Evolutionary conservation across 2,113 vertebrate genomes (phyloP).

Genomic region (Anguilla rostrata): DNA sequence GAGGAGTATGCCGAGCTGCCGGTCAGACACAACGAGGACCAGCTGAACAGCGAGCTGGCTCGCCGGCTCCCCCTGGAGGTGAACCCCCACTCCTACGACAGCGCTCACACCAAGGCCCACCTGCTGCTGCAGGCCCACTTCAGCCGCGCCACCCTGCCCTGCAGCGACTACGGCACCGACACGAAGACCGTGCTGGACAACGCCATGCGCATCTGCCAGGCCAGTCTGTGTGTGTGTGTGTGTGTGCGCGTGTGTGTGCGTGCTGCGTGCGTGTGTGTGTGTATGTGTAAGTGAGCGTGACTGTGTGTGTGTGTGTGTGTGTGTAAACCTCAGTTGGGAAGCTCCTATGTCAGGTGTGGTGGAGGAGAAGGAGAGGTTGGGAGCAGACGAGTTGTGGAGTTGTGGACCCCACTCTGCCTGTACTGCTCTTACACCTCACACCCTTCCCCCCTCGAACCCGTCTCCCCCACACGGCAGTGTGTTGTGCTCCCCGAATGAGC

Average conservation of each 20-base stretch:
- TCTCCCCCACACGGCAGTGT: neutral
- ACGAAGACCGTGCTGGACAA: constrained; percentile 97
- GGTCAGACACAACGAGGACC: constrained; percentile 97
- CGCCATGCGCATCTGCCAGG: constrained; percentile 93
- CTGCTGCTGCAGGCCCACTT: constrained; percentile 94
- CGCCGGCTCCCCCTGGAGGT: constrained; percentile 87
- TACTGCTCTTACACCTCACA: neutral
- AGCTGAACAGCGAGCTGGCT: constrained; percentile 91
- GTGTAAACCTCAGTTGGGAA: neutral
- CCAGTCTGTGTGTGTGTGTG: constrained; percentile 48
- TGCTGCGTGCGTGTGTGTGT: neutral
- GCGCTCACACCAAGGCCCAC: constrained; percentile 93
- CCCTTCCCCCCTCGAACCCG: neutral
- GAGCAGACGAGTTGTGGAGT: neutral
- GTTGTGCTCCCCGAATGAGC: neutral
- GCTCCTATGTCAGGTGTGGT: neutral
- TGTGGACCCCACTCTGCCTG: neutral
- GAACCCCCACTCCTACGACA: constrained; percentile 91
- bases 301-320: constrained; percentile 3
- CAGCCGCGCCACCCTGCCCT: constrained; percentile 83
- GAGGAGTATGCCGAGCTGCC: constrained; percentile 94
- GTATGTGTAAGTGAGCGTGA: neutral
- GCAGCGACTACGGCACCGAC: constrained; percentile 91
- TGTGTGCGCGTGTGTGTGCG: neutral
- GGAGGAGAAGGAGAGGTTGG: neutral